phyloP scores from a whole-genome alignment of 2,888 invertebrate species.

The Ophioninae sp. region DNA sequence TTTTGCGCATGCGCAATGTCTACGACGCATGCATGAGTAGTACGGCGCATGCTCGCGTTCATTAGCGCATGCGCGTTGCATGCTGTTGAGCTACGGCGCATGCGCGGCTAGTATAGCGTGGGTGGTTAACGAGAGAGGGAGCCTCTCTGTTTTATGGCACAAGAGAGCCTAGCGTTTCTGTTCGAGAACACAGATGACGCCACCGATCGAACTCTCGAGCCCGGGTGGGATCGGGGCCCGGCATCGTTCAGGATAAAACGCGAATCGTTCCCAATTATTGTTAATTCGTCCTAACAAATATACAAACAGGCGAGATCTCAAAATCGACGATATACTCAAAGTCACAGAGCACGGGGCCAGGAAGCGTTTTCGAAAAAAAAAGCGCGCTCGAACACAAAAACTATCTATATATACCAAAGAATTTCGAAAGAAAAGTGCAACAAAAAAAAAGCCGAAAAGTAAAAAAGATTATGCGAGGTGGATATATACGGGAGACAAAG shows the following conservation, averaged over 20 bases:
- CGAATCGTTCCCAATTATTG: not conserved
- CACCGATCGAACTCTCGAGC: not conserved
- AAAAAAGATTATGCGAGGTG: not conserved
- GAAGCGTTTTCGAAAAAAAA: conserved; percentile 5
- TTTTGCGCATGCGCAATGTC: conserved; percentile 4
- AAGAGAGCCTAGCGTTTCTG: not conserved
- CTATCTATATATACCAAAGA: not conserved
- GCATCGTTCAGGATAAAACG: no score
- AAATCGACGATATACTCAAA: conserved; percentile 8
- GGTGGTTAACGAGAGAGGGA: not conserved
- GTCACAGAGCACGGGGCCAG: conserved; percentile 43
- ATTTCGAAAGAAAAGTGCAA: not conserved
- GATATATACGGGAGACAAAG: not conserved
- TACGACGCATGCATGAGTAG: not conserved
- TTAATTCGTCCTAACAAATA: not conserved
- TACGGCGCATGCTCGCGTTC: not conserved
- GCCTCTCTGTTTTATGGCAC: not conserved
- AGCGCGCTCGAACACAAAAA: conserved; percentile 21
- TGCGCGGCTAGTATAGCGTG: not conserved
- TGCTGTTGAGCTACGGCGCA: not conserved
- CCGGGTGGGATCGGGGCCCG: no score
- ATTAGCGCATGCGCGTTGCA: not conserved
- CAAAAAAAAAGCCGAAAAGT: not conserved
- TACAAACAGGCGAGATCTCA: not conserved
- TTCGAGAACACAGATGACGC: not conserved